Percentiles rank a stretch among this genome's conserved stretches.
phyloP scores from a whole-genome alignment of 2,888 invertebrate species.

The Synergus umbraculus region DNA sequence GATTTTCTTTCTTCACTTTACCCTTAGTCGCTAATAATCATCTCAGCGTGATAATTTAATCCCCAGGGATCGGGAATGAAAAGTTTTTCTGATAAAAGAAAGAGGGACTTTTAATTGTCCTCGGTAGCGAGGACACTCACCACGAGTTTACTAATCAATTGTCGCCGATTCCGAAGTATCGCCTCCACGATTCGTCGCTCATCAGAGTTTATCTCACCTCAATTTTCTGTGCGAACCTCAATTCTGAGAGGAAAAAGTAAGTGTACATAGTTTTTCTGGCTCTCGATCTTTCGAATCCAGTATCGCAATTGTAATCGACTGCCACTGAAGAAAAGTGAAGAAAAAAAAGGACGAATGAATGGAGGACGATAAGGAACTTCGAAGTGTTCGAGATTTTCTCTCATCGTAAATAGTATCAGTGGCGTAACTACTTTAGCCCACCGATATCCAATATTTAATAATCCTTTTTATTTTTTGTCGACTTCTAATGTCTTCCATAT shows the following conservation, averaged over 20 bases:
- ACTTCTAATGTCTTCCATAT: too few relatives aligned
- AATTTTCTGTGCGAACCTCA: neutral
- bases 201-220: conserved; percentile 44
- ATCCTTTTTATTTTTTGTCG: too few relatives aligned
- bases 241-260: neutral
- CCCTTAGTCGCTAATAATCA: conserved; percentile 48
- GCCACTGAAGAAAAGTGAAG: neutral
- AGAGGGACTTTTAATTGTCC: conserved; percentile 49
- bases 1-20: conserved; percentile 14
- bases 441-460: too few relatives aligned
- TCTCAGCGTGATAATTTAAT: conserved; percentile 56
- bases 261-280: conserved; percentile 15
- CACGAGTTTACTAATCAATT: conserved; percentile 31
- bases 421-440: neutral
- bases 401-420: neutral
- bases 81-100: conserved; percentile 44
- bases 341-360: neutral
- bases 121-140: conserved; percentile 55
- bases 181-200: conserved; percentile 42
- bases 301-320: neutral
- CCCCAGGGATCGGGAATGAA: conserved; percentile 50
- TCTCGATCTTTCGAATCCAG: neutral
- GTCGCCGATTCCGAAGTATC: conserved; percentile 4
- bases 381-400: neutral
- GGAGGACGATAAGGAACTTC: neutral